Base-by-base conservation (phyloP, 2,113 vertebrate genomes). In the Peucedramus taeniatus region DNA sequence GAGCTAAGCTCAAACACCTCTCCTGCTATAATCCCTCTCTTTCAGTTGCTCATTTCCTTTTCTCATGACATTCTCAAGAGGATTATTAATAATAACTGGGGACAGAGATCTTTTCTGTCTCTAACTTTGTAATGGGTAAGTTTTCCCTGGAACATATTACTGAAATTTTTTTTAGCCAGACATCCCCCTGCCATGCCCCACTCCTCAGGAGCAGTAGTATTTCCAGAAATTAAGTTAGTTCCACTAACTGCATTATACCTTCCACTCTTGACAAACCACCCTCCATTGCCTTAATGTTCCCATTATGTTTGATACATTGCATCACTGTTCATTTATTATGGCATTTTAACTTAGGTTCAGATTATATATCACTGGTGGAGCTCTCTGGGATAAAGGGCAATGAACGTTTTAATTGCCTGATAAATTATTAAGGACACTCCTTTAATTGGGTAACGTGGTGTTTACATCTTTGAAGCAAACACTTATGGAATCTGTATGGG, bases 401-500 rank as follows among this genome's bases (percentile, higher is more conserved):
- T 91, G 95, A 96, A 90, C 14, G 13, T 69, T 93, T 95, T 96
- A 97, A 96, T 96, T 97, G 96, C 90, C 86, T 96, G 93, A 97
- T 97, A 93, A 96, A 97, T 97, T 96, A 96, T 96, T 96, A 96
- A 97, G 95, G 80, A 93, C 45, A 4, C 26, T 95, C 14, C 88
- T 94, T 96, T 96, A 96, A 94, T 94, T 94, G 77, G 92, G n/a
- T 94, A 95, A 94, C 42, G 72, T 76, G 76, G 33, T 95, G 96
- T 96, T 97, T 95, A 94, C 90, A 87, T 92, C 90, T 95, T 91
- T 75, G 96, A 89, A 91, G 77, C 90, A 96, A 95, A 96, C 78
- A 92, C 72, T 94, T 81, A 69, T 14, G 53, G 94, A 91, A 96
- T 71, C 45, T 76, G 40, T 75, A 90, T 6, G 88, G 80, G 44